A percentile compares a stretch with the other conserved stretches of the same genome.
These are phyloP conservation scores for Otis tarda DNA, from an alignment of 2,113 vertebrate genomes.

Conservation along the genomic window DNA sequence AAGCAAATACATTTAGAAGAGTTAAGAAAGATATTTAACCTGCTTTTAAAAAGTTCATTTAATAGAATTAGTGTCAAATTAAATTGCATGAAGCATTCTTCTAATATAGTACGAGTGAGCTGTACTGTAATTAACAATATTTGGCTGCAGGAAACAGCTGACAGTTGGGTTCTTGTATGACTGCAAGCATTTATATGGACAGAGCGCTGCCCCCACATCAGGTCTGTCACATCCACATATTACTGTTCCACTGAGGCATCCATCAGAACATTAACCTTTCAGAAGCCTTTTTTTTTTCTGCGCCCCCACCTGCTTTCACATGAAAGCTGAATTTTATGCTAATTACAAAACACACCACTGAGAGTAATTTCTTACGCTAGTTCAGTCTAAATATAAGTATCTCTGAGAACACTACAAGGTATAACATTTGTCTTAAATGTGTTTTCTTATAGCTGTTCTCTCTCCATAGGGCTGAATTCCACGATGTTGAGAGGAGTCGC, in stretches of 20 bases:
- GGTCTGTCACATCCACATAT: not conserved
- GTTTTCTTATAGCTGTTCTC: conserved; percentile 5
- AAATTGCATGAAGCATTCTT: not conserved
- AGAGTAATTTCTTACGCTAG: not conserved
- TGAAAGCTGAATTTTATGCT: not conserved
- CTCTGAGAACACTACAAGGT: not conserved
- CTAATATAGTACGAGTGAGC: not conserved
- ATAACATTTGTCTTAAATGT: not conserved
- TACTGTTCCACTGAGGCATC: not conserved
- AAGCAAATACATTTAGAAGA: not conserved
- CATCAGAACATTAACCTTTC: not conserved
- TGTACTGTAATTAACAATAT: not conserved
- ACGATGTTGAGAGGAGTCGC: not conserved
- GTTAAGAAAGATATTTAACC: not conserved
- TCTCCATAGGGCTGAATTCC: not conserved
- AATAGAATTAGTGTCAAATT: not conserved
- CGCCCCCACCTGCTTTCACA: not conserved
- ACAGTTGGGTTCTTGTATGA: not conserved
- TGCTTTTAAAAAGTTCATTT: not conserved
- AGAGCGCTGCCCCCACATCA: not conserved
- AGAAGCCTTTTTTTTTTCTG: not conserved
- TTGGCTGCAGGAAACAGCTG: not conserved
- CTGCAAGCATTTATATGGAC: not conserved
- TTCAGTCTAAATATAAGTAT: not conserved
- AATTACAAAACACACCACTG: not conserved